Evolutionary conservation across 2,888 invertebrate genomes (phyloP), one percentile per base, ranked within the genome.

Genomic region (Cancer borealis): DNA sequence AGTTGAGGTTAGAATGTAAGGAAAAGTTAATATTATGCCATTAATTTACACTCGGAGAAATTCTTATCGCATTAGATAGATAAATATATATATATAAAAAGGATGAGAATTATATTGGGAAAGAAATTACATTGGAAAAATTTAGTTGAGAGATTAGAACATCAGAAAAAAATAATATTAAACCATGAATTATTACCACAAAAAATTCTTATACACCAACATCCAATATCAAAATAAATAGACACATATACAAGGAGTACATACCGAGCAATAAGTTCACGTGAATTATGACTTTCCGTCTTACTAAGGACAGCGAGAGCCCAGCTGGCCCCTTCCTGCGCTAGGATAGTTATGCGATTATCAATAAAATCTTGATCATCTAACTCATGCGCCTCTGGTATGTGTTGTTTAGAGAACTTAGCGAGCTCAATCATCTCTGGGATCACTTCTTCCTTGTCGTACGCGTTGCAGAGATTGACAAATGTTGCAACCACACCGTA

Each of bases 321-420:
- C 30, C 97, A 97, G 0, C 99, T 98, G 0, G 99, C 98, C 45
- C 99, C 99, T 96, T 98, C 98, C 96, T 98, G 98, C 0, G 98
- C 98, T 95, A 99, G 96, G 73, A 98, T 96, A 90, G 97, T 97
- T 30, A 97, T 96, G 95, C 99, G 97, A 96, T 98, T 98, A 45
- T 97, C 97, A 0, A 99, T 97, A 96, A 98, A 99, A 96, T 99
- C 99, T 0, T 97, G 97, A 96, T 98, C 98, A 96, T 99, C 99
- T 92, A 98, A 96, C 96, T 98, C 98, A 97, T 99, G 99, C 96
- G 99, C 98, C 96, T 99, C 99, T 3, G 99, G 99, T 96, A 99
- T 98, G 97, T 99, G 99, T 96, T 99, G 99, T 97, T 99, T 99
- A 1, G 99, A 99, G 97, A 99, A 99, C 97, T 99, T 99, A 0